These are phyloP conservation scores for Thymelicus sylvestris DNA, from an alignment of 2,888 invertebrate genomes.

Conservation along the genomic window DNA sequence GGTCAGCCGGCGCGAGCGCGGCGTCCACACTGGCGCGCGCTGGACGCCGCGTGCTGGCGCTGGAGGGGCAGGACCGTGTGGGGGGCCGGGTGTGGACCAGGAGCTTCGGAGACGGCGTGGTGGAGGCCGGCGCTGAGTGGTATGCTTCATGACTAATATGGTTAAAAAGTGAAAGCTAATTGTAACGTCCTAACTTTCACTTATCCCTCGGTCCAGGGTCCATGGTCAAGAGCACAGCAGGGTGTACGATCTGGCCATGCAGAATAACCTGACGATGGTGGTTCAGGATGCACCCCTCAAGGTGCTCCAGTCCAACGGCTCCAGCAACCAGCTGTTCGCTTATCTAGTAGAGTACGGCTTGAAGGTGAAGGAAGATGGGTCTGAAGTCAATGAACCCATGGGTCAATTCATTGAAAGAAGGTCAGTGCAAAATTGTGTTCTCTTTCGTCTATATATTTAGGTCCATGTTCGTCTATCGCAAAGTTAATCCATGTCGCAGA, in stretches of 20 bases:
- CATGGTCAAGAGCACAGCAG: slow-evolving; percentile 59
- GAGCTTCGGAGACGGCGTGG: slow-evolving; percentile 62
- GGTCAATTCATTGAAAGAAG: slow-evolving; percentile 47
- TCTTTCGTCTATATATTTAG: too few relatives aligned
- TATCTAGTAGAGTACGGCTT: slow-evolving; percentile 45
- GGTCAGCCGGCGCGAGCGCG: slow-evolving; percentile 65
- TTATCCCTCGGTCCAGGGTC: slow-evolving; percentile 56
- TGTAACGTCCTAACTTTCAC: too few relatives aligned
- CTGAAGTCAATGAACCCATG: slow-evolving; percentile 41
- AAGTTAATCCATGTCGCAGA: too few relatives aligned
- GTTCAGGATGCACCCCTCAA: slow-evolving; percentile 53
- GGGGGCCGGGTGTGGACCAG: slow-evolving; percentile 59
- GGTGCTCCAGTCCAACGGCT: slow-evolving; percentile 48
- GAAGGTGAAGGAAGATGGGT: slow-evolving; percentile 30
- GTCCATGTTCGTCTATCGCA: too few relatives aligned
- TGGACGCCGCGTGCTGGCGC: slow-evolving; percentile 61
- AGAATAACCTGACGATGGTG: slow-evolving; percentile 54
- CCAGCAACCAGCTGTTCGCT: slow-evolving; percentile 43
- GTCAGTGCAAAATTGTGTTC: slow-evolving; percentile 20
- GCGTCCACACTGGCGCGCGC: slow-evolving; percentile 59
- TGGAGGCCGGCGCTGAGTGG: too few relatives aligned
- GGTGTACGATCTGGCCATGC: slow-evolving; percentile 55
- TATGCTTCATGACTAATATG: slow-evolving; percentile 13
- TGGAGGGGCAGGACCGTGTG: slow-evolving; percentile 65
- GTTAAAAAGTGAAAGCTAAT: too few relatives aligned